Percentiles rank a stretch among this genome's conserved stretches.
Evolutionary conservation across 2,797 vertebrate species (phyloP).

Genomic region (Lerista edwardsae): DNA sequence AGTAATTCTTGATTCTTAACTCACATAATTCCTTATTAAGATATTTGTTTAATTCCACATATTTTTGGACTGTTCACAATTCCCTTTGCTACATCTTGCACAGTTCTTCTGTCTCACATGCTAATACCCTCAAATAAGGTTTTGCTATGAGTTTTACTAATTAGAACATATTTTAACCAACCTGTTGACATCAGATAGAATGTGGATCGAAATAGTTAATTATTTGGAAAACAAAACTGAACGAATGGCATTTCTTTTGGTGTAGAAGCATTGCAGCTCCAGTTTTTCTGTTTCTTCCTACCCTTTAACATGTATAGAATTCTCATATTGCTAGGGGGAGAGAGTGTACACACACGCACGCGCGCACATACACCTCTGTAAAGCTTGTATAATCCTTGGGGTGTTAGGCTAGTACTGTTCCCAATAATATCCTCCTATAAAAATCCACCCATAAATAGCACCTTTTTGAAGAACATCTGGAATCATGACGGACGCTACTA

Average conservation of each 20-base stretch:
- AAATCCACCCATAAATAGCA: constrained; percentile 63
- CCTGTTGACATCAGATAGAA: not conserved
- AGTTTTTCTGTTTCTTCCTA: constrained; percentile 33
- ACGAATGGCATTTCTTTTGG: constrained; percentile 40
- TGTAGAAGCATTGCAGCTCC: constrained; percentile 42
- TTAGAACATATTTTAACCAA: constrained; percentile 18
- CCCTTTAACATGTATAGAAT: constrained; percentile 42
- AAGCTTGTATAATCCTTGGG: constrained; percentile 49
- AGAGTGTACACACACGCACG: not conserved
- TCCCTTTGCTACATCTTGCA: not conserved
- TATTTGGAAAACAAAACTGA: constrained; percentile 14
- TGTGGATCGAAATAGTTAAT: not conserved
- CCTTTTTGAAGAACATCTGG: constrained; percentile 72
- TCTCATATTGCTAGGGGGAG: constrained; percentile 34
- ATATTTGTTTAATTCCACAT: not conserved
- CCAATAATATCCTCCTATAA: constrained; percentile 57
- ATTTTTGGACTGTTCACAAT: not conserved
- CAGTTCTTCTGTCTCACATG: not conserved
- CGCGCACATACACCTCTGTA: not conserved
- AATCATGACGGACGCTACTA: constrained; percentile 60
- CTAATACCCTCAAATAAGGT: not conserved
- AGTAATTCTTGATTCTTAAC: not conserved
- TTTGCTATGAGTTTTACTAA: not conserved
- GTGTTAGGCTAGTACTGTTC: constrained; percentile 55
- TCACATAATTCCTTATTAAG: not conserved